Evolutionary conservation across 1,140 invertebrate species (phyloP).

Genomic region (Drosophila novamexicana): DNA sequence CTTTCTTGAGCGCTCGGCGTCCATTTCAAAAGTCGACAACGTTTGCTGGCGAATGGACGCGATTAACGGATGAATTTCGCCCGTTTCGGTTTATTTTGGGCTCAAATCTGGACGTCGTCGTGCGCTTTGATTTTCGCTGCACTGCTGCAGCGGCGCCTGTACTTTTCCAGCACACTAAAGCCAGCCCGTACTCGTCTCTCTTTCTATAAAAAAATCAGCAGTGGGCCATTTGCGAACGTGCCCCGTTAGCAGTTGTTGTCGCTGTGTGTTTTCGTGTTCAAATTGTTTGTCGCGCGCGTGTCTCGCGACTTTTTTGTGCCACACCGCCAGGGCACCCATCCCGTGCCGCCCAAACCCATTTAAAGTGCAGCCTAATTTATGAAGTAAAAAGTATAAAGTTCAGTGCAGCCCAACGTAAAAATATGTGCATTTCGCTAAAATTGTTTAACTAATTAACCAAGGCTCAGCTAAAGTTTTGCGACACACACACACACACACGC

Average conservation of each 20-base stretch:
- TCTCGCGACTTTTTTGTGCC: slow-evolving; percentile 37
- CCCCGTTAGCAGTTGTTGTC: slow-evolving; percentile 34
- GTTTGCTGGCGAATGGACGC: slow-evolving; percentile 80
- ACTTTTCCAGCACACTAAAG: slow-evolving; percentile 53
- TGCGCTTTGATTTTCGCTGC: slow-evolving; percentile 56
- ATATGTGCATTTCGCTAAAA: slow-evolving; percentile 17
- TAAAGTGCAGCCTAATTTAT: slow-evolving; percentile 20
- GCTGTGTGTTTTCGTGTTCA: slow-evolving; percentile 10
- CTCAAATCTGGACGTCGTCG: slow-evolving; percentile 26
- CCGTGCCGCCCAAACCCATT: not conserved
- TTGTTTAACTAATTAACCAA: slow-evolving; percentile 30
- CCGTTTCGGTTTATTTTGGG: slow-evolving; percentile 13
- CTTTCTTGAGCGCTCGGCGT: slow-evolving; percentile 75
- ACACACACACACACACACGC: slow-evolving; percentile 13
- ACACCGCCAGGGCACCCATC: not conserved
- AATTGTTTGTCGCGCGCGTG: slow-evolving; percentile 64
- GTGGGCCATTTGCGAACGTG: slow-evolving; percentile 43
- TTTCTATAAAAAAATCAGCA: not conserved
- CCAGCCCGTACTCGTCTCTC: not conserved
- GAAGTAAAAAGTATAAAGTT: slow-evolving; percentile 26
- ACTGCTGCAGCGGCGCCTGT: slow-evolving; percentile 56
- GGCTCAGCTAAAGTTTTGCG: slow-evolving; percentile 1
- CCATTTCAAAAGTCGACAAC: slow-evolving; percentile 82
- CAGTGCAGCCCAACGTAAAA: slow-evolving; percentile 4
- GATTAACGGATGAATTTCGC: slow-evolving; percentile 75